Evolutionary conservation across 2,888 invertebrate genomes (phyloP), one percentile per base, ranked within the genome.

Genomic region (Dicyrtoma fusca): DNA sequence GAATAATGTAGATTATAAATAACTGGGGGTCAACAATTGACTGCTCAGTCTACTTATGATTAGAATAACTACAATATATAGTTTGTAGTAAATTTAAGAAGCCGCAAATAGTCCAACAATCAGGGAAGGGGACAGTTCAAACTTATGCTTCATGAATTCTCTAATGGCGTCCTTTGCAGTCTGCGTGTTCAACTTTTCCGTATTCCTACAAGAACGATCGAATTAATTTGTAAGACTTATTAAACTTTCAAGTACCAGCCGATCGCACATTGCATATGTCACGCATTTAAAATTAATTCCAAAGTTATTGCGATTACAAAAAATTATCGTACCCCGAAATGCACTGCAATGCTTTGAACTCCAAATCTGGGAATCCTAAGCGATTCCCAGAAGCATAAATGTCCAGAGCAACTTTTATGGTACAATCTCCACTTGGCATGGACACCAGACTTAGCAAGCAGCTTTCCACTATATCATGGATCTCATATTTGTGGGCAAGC

Each of bases 401-500:
- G 14, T 57, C 57, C 23, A 68, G 23, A 10, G 68, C 55, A 14
- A 55, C n/a, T 34, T 68, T 57, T 4, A 68, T 34, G 3, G 10
- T 17, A 19, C 55, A 42, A 2, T 57, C 42, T 4, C 42, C 44
- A 6, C 23, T 55, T 13, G 57, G 55, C 6, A 68, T 44, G 3
- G 21, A 6, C 10, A 68, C 45, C 11, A 68, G n/a, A 17, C 17
- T 57, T 19, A 34, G 19, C 1, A 42, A 21, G 57, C 68, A 68
- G 17, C 3, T 8, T 17, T 8, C 26, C 5, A 68, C 34, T 3
- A 66, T n/a, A 11, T 68, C 68, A 21, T 17, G 42, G 11, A 68
- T 68, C 53, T 66, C 25, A 34, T 66, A 66, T 34, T 66, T 49
- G 53, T 66, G 66, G 23, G 66, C 51, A 34, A 68, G 10, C 14